Evolutionary conservation across 2,797 vertebrate species (phyloP).

Genomic region (Myotis pilosus): DNA sequence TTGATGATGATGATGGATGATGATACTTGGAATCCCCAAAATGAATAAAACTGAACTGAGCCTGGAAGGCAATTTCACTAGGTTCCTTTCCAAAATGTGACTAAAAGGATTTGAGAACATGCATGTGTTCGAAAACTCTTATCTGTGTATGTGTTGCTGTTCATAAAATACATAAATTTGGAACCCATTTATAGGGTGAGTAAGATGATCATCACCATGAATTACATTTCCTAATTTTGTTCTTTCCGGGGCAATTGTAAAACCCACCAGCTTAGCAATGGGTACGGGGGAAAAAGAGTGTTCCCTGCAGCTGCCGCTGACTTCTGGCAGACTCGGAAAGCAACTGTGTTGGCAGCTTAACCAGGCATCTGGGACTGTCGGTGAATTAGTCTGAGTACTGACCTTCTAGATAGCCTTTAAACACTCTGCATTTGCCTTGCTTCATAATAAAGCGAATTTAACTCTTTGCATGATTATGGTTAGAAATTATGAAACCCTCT

Average conservation of each 20-base stretch:
- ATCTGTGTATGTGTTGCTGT: constrained; percentile 54
- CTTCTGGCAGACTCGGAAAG: constrained; percentile 71
- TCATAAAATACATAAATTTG: constrained; percentile 69
- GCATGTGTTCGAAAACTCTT: not conserved
- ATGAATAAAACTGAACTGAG: not conserved
- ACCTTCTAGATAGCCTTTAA: constrained; percentile 61
- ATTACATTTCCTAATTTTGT: constrained; percentile 66
- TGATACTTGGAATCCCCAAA: not conserved
- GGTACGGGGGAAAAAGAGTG: not conserved
- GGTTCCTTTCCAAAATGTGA: constrained; percentile 29
- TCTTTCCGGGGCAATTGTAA: constrained; percentile 58
- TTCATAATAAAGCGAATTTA: constrained; percentile 61
- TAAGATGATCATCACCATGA: constrained; percentile 62
- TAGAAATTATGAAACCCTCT: constrained; percentile 52
- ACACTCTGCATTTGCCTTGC: constrained; percentile 49
- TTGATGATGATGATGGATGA: not conserved
- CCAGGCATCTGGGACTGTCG: constrained; percentile 71
- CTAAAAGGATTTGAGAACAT: not conserved
- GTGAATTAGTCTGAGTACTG: constrained; percentile 70
- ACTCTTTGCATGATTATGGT: constrained; percentile 65
- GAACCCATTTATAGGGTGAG: constrained; percentile 65
- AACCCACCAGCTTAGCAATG: constrained; percentile 60
- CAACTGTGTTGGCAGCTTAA: constrained; percentile 73
- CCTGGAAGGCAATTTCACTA: not conserved
- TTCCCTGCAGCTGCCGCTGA: constrained; percentile 77